Evolutionary conservation across 1,140 invertebrate genomes (phyloP).

Genomic region (Pissodes strobi): DNA sequence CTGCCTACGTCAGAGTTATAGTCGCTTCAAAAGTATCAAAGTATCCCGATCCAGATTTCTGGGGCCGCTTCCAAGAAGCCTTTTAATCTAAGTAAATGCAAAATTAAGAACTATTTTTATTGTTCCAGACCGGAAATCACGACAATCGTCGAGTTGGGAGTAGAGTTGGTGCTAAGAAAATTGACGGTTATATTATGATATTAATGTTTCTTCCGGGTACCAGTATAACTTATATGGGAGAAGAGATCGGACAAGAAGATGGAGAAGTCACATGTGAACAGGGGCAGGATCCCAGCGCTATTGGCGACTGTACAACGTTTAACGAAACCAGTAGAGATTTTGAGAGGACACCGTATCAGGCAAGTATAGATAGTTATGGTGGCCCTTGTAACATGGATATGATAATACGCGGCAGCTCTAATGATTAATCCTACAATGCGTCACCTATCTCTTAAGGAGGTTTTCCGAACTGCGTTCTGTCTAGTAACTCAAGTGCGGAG

Average conservation of each 20-base stretch:
- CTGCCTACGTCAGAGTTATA: too few species aligned
- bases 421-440: neutral
- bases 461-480: too few species aligned
- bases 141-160: constrained; percentile 59
- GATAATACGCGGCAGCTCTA: neutral
- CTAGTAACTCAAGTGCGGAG: too few species aligned
- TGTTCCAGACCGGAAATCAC: constrained; percentile 62
- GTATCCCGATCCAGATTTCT: too few species aligned
- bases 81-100: too few species aligned
- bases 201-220: constrained; percentile 66
- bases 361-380: too few species aligned
- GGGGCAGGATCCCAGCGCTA: constrained; percentile 58
- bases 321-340: constrained; percentile 55
- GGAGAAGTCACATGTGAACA: constrained; percentile 59
- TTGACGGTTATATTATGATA: constrained; percentile 61
- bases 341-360: constrained; percentile 68
- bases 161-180: constrained; percentile 53
- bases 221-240: constrained; percentile 76
- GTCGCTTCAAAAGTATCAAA: too few species aligned
- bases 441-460: neutral
- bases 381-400: neutral
- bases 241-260: constrained; percentile 74
- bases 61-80: too few species aligned
- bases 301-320: constrained; percentile 52
- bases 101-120: constrained; percentile 14